phyloP scores from a whole-genome alignment of 2,888 invertebrate species.

The Dicycla oo region DNA sequence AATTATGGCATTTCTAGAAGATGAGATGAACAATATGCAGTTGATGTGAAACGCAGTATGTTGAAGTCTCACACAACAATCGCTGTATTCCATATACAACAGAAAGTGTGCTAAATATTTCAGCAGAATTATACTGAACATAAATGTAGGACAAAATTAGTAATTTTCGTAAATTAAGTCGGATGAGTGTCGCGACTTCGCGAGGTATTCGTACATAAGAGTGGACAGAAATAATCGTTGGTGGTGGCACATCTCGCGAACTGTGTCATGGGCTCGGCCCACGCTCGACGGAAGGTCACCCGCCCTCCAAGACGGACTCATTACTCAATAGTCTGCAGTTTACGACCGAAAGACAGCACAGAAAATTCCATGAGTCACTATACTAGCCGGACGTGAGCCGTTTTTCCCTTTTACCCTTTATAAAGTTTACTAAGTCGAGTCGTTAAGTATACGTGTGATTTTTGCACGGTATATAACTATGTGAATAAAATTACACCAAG shows the following conservation, averaged over 20 bases:
- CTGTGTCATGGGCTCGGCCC: constrained; percentile 89
- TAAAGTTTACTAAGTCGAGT: constrained; percentile 7
- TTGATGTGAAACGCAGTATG: neutral
- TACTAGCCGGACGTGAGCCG: constrained; percentile 41
- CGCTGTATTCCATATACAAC: neutral
- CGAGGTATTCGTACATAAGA: constrained; percentile 72
- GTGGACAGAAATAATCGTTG: constrained; percentile 84
- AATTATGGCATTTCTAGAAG: constrained; percentile 5
- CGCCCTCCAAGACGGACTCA: constrained; percentile 78
- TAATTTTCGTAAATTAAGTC: constrained; percentile 23
- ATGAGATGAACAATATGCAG: neutral
- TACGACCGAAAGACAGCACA: constrained; percentile 69
- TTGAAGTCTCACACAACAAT: neutral
- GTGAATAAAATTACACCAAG: constrained; percentile 35
- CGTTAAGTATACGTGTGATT: constrained; percentile 12
- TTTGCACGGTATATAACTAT: constrained; percentile 19
- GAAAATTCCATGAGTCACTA: constrained; percentile 63
- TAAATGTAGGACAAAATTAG: constrained; percentile 17
- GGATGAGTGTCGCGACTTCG: constrained; percentile 8
- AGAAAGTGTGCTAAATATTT: neutral
- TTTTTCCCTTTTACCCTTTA: constrained; percentile 20
- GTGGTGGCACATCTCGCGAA: constrained; percentile 82
- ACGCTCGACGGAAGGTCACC: constrained; percentile 86
- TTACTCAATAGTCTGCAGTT: constrained; percentile 77
- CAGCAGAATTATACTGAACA: constrained; percentile 10